Percentiles rank a stretch among this genome's conserved stretches.
These are phyloP conservation scores for Eidolon dupreanum DNA, from an alignment of 2,797 vertebrate species.

Conservation along the genomic window DNA sequence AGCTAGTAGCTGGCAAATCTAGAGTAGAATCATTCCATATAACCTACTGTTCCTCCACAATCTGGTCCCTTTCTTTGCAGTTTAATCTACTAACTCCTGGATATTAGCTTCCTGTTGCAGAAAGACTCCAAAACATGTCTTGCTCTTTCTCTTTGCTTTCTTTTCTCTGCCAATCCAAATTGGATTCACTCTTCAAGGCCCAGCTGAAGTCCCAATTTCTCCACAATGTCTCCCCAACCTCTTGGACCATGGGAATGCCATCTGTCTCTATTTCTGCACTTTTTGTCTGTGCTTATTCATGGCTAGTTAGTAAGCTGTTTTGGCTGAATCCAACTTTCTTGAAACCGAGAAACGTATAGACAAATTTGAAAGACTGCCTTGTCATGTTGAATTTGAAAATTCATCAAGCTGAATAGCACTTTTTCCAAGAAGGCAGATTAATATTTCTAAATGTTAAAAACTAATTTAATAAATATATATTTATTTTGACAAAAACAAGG, in stretches of 20 bases:
- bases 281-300: neutral
- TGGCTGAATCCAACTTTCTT: neutral
- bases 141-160: neutral
- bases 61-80: neutral
- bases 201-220: neutral
- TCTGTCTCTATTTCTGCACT: neutral
- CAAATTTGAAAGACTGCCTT: slow-evolving; percentile 38
- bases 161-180: neutral
- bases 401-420: slow-evolving; percentile 16
- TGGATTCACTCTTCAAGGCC: neutral
- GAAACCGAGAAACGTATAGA: neutral
- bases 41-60: neutral
- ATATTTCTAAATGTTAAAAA: slow-evolving; percentile 65
- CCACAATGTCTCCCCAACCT: neutral
- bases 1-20: neutral
- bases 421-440: slow-evolving; percentile 32
- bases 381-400: slow-evolving; percentile 35
- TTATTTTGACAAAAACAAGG: slow-evolving; percentile 50
- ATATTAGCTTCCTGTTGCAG: neutral
- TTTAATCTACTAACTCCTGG: neutral
- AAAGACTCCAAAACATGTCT: neutral
- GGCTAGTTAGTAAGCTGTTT: neutral
- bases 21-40: neutral
- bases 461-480: slow-evolving; percentile 36
- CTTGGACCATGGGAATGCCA: neutral